Evolutionary conservation across 2,888 invertebrate genomes (phyloP).

Genomic region (Nebria brevicollis): DNA sequence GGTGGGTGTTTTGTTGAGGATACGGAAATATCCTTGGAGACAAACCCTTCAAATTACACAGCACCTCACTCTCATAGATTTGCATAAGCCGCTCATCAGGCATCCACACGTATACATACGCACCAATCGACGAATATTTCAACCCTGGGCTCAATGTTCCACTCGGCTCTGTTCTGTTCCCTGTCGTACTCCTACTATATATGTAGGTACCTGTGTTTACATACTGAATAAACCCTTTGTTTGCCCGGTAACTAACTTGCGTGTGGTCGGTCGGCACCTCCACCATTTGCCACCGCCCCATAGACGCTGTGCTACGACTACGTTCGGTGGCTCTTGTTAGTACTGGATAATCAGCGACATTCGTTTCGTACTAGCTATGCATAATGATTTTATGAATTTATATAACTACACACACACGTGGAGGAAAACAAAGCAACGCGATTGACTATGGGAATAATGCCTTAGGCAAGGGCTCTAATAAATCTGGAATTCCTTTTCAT

Average conservation of each 20-base stretch:
- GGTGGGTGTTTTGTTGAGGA: neutral
- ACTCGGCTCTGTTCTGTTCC: neutral
- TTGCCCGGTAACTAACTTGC: conserved; percentile 42
- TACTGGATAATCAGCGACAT: conserved; percentile 32
- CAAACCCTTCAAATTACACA: conserved; percentile 28
- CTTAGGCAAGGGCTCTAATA: neutral
- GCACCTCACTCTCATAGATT: conserved; percentile 16
- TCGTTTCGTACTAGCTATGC: conserved; percentile 16
- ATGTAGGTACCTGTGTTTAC: conserved; percentile 36
- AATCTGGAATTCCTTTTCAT: neutral
- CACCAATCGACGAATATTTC: conserved; percentile 20
- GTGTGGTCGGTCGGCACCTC: conserved; percentile 7
- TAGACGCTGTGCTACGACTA: neutral
- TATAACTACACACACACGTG: neutral
- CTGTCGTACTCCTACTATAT: neutral
- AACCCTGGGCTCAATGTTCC: neutral
- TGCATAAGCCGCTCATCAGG: conserved; percentile 32
- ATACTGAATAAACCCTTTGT: conserved; percentile 38
- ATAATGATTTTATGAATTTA: neutral
- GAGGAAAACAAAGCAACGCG: neutral
- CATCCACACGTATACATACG: conserved; percentile 1
- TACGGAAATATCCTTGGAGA: neutral
- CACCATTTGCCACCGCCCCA: neutral
- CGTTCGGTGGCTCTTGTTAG: conserved; percentile 26
- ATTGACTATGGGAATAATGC: neutral